Percentiles rank a stretch among this genome's conserved stretches.
Evolutionary conservation across 2,113 vertebrate species (phyloP).

Genomic region (Machaerirhynchus nigripectus): DNA sequence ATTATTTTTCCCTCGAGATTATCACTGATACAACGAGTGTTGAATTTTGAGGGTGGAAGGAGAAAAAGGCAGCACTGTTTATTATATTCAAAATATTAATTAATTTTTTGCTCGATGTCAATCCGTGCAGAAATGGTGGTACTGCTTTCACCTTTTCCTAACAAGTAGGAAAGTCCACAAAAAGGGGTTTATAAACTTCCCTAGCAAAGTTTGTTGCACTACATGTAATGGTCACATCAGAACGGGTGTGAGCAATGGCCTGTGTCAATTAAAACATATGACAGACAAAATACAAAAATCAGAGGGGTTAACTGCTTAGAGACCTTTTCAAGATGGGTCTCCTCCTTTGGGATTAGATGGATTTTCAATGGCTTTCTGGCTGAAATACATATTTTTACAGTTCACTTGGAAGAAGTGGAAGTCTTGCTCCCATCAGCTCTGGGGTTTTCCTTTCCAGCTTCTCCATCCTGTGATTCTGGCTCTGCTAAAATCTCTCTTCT

Average conservation of each 20-base stretch:
- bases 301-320: not conserved
- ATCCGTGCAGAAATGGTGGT: not conserved
- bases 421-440: not conserved
- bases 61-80: not conserved
- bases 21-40: not conserved
- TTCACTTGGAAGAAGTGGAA: not conserved
- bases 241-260: not conserved
- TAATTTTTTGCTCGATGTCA: not conserved
- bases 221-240: not conserved
- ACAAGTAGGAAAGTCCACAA: not conserved
- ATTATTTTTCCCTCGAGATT: not conserved
- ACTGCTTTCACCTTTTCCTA: not conserved
- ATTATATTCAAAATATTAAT: not conserved
- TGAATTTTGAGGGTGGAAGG: not conserved
- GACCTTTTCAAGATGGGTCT: not conserved
- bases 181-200: not conserved
- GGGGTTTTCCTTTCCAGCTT: not conserved
- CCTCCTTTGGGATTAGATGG: not conserved
- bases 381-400: not conserved
- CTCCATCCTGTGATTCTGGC: not conserved
- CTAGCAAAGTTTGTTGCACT: not conserved
- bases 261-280: rapidly evolving
- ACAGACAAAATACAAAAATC: not conserved
- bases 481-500: not conserved
- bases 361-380: not conserved